These are phyloP conservation scores for Amia ocellicauda DNA, from an alignment of 2,113 vertebrate genomes.

Conservation along the genomic window DNA sequence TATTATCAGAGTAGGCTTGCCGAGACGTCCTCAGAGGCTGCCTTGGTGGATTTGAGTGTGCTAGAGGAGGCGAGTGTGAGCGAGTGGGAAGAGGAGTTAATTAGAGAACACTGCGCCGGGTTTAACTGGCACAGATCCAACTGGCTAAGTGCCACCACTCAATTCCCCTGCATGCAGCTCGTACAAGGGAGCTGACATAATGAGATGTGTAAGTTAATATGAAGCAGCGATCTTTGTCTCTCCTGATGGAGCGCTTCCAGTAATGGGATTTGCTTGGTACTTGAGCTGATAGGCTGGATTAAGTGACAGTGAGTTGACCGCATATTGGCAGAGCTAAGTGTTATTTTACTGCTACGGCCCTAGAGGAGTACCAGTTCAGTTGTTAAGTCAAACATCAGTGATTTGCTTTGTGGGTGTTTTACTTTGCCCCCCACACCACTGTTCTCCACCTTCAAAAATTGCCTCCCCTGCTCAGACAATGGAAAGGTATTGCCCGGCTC, in stretches of 20 bases:
- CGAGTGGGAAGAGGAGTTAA: slow-evolving; percentile 39
- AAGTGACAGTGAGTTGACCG: slow-evolving; percentile 45
- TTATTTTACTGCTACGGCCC: slow-evolving; percentile 39
- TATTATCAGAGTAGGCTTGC: slow-evolving; percentile 12
- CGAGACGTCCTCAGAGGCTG: slow-evolving; percentile 10
- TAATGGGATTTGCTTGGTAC: slow-evolving; percentile 44
- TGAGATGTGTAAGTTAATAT: slow-evolving; percentile 51
- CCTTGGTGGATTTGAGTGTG: slow-evolving; percentile 9
- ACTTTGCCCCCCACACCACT: no score
- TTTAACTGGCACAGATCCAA: slow-evolving; percentile 45
- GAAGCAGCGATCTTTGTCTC: slow-evolving; percentile 41
- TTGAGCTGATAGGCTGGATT: slow-evolving; percentile 51
- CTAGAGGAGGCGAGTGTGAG: background rate
- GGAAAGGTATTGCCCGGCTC: no score
- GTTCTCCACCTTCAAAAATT: no score
- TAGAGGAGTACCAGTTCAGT: slow-evolving; percentile 19
- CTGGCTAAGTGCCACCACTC: slow-evolving; percentile 39
- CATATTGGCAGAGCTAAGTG: slow-evolving; percentile 49
- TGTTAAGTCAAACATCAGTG: slow-evolving; percentile 18
- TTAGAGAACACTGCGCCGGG: slow-evolving; percentile 35
- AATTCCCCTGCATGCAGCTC: slow-evolving; percentile 21
- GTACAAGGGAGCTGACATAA: slow-evolving; percentile 37
- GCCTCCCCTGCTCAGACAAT: no score
- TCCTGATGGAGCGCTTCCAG: slow-evolving; percentile 35
- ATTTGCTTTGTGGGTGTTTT: slow-evolving; percentile 3